Conservation (phyloP, 2,888 invertebrate species). For the Megastigmus dorsalis region DNA sequence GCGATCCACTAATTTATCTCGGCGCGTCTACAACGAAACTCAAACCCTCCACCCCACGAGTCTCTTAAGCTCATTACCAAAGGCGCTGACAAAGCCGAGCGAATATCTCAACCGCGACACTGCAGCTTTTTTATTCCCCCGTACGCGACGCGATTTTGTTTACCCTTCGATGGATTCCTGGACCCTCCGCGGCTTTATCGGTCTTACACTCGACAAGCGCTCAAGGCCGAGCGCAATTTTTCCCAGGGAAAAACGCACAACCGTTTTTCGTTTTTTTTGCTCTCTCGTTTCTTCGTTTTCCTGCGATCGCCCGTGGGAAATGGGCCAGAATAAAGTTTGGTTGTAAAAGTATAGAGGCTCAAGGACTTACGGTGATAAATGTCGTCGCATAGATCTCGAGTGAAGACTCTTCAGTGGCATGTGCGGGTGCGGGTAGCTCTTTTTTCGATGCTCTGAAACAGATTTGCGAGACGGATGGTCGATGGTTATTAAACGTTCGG, state of each 20-base stretch:
- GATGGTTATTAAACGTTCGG: too few relatives aligned
- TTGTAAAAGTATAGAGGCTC: slow-evolving; percentile 5
- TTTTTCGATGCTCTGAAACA: slow-evolving; percentile 78
- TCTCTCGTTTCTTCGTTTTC: neutral
- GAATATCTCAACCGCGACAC: too few relatives aligned
- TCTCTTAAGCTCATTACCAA: too few relatives aligned
- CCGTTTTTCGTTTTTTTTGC: neutral
- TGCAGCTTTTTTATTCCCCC: too few relatives aligned
- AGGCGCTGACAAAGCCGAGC: too few relatives aligned
- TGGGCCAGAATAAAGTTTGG: neutral
- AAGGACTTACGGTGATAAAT: slow-evolving; percentile 73
- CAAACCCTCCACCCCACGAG: too few relatives aligned
- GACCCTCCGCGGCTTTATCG: slow-evolving; percentile 28
- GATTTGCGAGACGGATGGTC: too few relatives aligned
- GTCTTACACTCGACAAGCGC: slow-evolving; percentile 28
- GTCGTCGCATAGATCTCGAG: slow-evolving; percentile 77
- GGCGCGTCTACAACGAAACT: too few relatives aligned
- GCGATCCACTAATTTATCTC: too few relatives aligned
- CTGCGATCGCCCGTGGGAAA: neutral
- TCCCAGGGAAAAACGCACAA: slow-evolving; percentile 25
- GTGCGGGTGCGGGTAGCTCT: slow-evolving; percentile 80
- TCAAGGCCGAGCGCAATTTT: slow-evolving; percentile 34
- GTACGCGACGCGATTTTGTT: neutral
- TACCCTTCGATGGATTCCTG: neutral
- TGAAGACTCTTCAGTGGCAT: slow-evolving; percentile 78